phyloP scores from a whole-genome alignment of 2,113 vertebrate genomes.

The Gila orcuttii region DNA sequence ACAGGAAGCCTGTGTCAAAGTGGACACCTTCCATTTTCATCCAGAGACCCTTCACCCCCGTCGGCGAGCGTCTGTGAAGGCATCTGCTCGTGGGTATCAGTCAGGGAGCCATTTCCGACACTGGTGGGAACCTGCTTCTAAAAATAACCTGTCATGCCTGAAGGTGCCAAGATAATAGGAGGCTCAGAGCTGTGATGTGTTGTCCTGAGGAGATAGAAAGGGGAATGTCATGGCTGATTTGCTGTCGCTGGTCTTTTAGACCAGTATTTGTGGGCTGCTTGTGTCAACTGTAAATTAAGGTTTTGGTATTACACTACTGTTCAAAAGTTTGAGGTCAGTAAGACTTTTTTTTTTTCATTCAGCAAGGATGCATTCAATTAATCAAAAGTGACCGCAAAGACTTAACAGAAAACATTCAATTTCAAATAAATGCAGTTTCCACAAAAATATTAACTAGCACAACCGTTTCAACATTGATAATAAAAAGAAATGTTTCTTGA shows the following conservation, averaged over 20 bases:
- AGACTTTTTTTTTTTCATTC: neutral
- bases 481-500: too few relatives aligned
- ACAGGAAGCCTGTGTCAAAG: neutral
- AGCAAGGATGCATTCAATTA: neutral
- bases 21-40: neutral
- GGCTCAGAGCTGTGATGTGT: slow-evolving; percentile 11
- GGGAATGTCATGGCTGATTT: neutral
- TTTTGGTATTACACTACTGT: neutral
- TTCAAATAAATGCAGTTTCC: too few relatives aligned
- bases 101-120: slow-evolving; percentile 26
- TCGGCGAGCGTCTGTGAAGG: slow-evolving; percentile 22
- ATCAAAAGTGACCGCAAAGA: too few relatives aligned
- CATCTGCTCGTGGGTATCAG: slow-evolving; percentile 26
- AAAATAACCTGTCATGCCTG: slow-evolving; percentile 7
- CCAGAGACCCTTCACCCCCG: slow-evolving; percentile 8
- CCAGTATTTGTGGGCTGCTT: neutral
- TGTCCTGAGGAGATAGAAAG: neutral
- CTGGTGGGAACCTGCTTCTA: slow-evolving; percentile 4
- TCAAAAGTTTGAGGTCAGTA: neutral
- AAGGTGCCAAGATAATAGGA: slow-evolving; percentile 23
- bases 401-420: too few relatives aligned
- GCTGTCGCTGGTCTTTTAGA: neutral
- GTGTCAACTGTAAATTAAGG: neutral
- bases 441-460: too few relatives aligned
- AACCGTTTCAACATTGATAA: too few relatives aligned